Evolutionary conservation across 1,140 invertebrate species (phyloP), one percentile per base, ranked within the genome.

Genomic region (Zaprionus africanus): DNA sequence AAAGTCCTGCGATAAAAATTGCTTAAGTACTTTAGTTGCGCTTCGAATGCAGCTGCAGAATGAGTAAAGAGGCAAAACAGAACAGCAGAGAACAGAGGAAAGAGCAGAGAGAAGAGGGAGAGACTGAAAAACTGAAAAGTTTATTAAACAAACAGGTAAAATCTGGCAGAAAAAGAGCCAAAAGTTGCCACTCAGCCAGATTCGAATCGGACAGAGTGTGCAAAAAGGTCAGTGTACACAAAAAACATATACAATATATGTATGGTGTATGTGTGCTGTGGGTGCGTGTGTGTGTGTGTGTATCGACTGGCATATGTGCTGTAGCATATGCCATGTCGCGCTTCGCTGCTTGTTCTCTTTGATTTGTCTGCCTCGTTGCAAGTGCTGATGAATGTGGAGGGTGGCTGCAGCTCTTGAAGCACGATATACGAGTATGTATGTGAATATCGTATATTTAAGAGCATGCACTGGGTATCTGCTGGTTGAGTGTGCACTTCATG

Each of bases 1-100:
- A 86, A 86, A 86, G 79, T 86, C 82, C 66, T 51, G 79, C 82
- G 82, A 86, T 86, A 86, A 86, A 86, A 81, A 79, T 87, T 82
- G 73, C 71, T 86, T 86, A 86, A 86, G 82, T 87, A 86, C 76
- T 86, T 86, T 82, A 86, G 72, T 86, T 81, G 70, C 59, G 70
- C 78, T 70, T 57, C 67, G 56, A 80, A 74, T 78, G 65, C 75
- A 76, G 49, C 62, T 54, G 58, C 51, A 78, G 74, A 64, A 51
- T 13, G 46, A 53, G 34, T 46, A 9, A 46, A 43, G 7, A 11
- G 41, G n/a, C 7, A 46, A 46, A 46, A 46, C 41, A 46, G n/a
- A 17, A 54, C 17, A 31, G 22, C 26, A 31, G 22, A 13, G 13
- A 24, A 38, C 17, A 31, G 12, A 38, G 19, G 11, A 13, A 13